Conservation (phyloP, 2,888 invertebrate species). For the Cerastis leucographa region DNA sequence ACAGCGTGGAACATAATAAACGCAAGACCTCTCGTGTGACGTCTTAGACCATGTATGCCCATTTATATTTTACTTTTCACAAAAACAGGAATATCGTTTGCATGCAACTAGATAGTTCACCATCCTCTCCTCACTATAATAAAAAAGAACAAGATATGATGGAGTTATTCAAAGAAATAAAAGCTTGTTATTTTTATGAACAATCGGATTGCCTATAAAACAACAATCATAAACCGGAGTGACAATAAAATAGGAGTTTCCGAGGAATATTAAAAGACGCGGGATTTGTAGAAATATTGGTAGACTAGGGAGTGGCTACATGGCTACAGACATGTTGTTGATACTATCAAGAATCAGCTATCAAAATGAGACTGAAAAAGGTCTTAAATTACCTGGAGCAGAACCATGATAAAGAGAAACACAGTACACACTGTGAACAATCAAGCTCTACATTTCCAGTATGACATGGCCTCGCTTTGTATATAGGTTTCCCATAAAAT, state of each 20-base stretch:
- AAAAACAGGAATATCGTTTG: not conserved
- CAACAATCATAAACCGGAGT: not conserved
- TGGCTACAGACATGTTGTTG: not conserved
- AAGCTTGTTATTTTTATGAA: constrained; percentile 5
- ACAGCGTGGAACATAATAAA: no score
- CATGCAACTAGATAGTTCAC: not conserved
- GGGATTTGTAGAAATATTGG: not conserved
- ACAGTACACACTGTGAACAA: not conserved
- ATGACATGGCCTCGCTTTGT: no score
- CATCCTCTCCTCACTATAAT: not conserved
- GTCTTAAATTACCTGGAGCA: not conserved
- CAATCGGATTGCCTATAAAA: constrained; percentile 1
- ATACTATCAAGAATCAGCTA: not conserved
- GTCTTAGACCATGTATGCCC: no score
- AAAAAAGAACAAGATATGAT: not conserved
- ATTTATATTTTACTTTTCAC: not conserved
- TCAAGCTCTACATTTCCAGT: no score
- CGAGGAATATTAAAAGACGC: not conserved
- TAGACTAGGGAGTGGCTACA: not conserved
- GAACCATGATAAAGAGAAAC: not conserved
- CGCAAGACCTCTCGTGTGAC: no score
- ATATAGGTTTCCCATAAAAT: no score
- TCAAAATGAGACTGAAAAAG: not conserved
- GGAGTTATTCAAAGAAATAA: constrained; percentile 9
- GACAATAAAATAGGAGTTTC: constrained; percentile 3